Percentiles rank a stretch among this genome's conserved stretches.
phyloP scores from a whole-genome alignment of 1,140 invertebrate genomes.

The Aricia agestis region DNA sequence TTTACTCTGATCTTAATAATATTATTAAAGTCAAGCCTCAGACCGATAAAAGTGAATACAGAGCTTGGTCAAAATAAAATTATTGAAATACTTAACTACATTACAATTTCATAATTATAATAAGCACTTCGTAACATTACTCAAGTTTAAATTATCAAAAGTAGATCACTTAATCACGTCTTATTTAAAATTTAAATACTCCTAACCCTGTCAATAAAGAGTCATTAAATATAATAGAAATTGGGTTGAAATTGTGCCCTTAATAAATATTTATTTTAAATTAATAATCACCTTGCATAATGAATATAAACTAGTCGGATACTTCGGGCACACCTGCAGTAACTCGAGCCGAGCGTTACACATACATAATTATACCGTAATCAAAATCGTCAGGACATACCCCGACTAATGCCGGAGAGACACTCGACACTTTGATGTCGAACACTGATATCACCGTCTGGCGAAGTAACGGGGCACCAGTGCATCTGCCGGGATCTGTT shows the following conservation, averaged over 20 bases:
- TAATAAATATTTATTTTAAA: slow-evolving; percentile 15
- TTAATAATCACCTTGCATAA: background rate
- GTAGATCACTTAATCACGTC: background rate
- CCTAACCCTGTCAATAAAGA: background rate
- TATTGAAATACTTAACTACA: too few species aligned
- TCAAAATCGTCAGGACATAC: background rate
- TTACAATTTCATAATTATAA: too few species aligned
- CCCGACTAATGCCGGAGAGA: background rate
- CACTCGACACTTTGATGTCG: background rate
- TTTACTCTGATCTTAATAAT: too few species aligned
- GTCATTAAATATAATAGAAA: background rate
- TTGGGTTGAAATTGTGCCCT: background rate
- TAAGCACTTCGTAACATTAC: too few species aligned
- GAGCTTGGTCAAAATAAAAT: too few species aligned
- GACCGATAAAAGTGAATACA: too few species aligned
- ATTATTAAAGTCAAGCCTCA: too few species aligned
- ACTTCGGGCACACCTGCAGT: slow-evolving; percentile 23
- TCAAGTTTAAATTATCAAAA: too few species aligned
- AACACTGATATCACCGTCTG: background rate
- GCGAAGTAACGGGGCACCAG: background rate
- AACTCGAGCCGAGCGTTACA: slow-evolving; percentile 7
- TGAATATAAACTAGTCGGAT: slow-evolving; percentile 23
- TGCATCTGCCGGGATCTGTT: too few species aligned
- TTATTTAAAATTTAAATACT: background rate
- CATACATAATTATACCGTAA: slow-evolving; percentile 10